These are phyloP conservation scores for Bombyx huttoni DNA, from an alignment of 2,888 invertebrate genomes.

Conservation along the genomic window DNA sequence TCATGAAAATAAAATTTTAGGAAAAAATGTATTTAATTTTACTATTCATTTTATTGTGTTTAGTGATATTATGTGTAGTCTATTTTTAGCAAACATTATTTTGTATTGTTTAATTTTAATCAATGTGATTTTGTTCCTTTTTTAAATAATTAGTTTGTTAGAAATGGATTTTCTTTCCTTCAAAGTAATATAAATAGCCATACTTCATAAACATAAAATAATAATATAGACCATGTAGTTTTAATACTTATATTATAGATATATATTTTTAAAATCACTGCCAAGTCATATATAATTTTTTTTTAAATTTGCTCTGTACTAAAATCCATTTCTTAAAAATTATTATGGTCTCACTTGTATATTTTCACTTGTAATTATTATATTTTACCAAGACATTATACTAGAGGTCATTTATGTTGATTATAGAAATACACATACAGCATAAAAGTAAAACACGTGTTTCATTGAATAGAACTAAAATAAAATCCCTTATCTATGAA, in stretches of 20 bases:
- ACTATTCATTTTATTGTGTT: conserved; percentile 43
- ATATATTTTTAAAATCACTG: conserved; percentile 41
- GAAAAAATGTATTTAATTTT: conserved; percentile 38
- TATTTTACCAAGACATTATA: conserved; percentile 53
- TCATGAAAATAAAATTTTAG: conserved; percentile 38
- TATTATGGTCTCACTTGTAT: conserved; percentile 65
- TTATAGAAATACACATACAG: conserved; percentile 54
- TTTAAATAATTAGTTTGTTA: conserved; percentile 30
- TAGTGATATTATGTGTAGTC: conserved; percentile 59
- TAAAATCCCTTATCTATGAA: conserved; percentile 7
- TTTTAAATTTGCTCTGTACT: conserved; percentile 48
- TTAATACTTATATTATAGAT: conserved; percentile 15
- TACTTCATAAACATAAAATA: background rate
- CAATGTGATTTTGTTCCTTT: conserved; percentile 59
- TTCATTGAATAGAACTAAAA: conserved; percentile 14
- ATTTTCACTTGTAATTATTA: conserved; percentile 60
- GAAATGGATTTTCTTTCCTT: conserved; percentile 36
- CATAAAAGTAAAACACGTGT: conserved; percentile 29
- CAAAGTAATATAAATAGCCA: no score
- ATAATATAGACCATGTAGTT: conserved; percentile 18
- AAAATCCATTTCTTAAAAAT: conserved; percentile 52
- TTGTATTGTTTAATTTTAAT: conserved; percentile 34
- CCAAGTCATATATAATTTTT: conserved; percentile 32
- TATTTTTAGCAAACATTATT: conserved; percentile 39
- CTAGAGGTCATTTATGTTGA: conserved; percentile 62